Evolutionary conservation across 1,140 invertebrate species (phyloP).

Genomic region (Drosophila auraria): DNA sequence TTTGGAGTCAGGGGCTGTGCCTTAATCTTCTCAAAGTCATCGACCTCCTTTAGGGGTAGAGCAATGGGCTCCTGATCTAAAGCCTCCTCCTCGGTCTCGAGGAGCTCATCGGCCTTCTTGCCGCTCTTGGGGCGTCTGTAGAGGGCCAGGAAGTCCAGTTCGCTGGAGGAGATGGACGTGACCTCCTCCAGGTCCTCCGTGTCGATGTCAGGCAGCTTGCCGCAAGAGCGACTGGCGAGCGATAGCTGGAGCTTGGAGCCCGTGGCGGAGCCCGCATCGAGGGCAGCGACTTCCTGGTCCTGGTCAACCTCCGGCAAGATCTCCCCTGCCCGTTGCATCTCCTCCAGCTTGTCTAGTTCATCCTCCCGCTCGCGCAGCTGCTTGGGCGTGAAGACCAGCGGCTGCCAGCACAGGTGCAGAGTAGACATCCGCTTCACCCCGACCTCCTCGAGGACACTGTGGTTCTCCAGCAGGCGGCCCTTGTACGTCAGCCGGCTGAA

Average conservation of each 20-base stretch:
- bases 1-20: background rate
- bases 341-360: conserved; percentile 55
- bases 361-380: conserved; percentile 57
- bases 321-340: conserved; percentile 16
- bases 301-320: conserved; percentile 13
- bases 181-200: conserved; percentile 28
- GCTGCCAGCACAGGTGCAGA: conserved; percentile 63
- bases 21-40: background rate
- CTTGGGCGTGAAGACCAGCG: conserved; percentile 57
- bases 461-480: conserved; percentile 49
- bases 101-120: conserved; percentile 3
- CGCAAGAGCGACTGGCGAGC: conserved; percentile 9
- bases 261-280: background rate
- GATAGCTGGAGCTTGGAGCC: background rate
- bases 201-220: conserved; percentile 9
- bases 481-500: conserved; percentile 68
- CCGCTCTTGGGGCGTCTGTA: conserved; percentile 25
- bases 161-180: conserved; percentile 33
- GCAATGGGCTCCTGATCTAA: background rate
- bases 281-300: background rate
- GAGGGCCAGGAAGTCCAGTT: conserved; percentile 50
- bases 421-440: conserved; percentile 65
- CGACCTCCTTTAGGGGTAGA: background rate
- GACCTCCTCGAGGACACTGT: conserved; percentile 53
- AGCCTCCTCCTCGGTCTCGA: conserved; percentile 1